These are phyloP conservation scores for Lepilemur ruficaudatus DNA, from an alignment of 2,797 vertebrate species.

Conservation along the genomic window DNA sequence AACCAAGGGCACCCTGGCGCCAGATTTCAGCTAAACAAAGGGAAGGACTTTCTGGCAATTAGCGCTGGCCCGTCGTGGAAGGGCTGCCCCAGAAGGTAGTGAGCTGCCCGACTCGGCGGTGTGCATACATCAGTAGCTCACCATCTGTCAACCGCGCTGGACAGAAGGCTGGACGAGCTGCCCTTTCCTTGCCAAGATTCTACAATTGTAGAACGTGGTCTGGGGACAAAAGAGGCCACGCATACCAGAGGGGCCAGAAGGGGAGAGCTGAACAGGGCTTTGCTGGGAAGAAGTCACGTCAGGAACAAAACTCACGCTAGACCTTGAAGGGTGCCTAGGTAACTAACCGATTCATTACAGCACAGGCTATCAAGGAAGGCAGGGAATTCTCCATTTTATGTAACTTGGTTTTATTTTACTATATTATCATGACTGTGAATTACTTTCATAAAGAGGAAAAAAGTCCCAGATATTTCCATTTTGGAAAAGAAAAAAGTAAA, in stretches of 20 bases:
- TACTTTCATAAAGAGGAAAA: neutral
- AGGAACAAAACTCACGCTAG: neutral
- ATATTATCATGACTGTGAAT: neutral
- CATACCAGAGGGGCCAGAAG: neutral
- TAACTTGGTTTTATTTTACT: neutral
- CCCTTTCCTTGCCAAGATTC: slow-evolving; percentile 27
- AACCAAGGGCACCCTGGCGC: slow-evolving; percentile 34
- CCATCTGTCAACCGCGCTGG: slow-evolving; percentile 30
- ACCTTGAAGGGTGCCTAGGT: neutral
- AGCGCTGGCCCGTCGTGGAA: neutral
- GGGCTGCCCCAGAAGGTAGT: slow-evolving; percentile 18
- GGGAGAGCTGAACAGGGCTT: neutral
- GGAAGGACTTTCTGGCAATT: slow-evolving; percentile 28
- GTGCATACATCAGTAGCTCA: neutral
- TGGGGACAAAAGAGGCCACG: neutral
- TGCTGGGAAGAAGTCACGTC: neutral
- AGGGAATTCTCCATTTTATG: neutral
- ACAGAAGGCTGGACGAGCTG: neutral
- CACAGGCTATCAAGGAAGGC: neutral
- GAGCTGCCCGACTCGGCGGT: neutral
- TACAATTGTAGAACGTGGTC: neutral
- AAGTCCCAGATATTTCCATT: neutral
- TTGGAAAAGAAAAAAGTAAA: neutral
- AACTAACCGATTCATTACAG: no score
- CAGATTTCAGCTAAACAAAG: slow-evolving; percentile 43